Evolutionary conservation across 2,888 invertebrate species (phyloP), one percentile per base, ranked within the genome.

Genomic region (Pammene aurita): DNA sequence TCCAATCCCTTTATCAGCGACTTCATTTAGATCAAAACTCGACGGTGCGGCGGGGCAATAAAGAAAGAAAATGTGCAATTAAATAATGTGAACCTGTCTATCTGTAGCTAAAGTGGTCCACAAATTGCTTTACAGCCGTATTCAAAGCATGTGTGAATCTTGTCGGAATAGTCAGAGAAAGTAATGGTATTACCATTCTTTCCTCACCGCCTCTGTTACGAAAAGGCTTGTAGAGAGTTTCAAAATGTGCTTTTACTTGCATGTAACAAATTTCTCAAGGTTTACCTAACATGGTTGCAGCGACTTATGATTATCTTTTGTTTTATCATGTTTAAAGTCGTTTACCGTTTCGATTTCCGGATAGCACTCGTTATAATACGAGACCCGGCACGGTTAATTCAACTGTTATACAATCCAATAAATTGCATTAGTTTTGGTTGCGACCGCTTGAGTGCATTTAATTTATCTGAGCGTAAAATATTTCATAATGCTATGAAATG

Each of bases 161-260:
- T 67, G 72, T 71, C 71, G 79, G 75, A 81, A 82, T 79, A 74
- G 78, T 71, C 66, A 64, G 81, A 79, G 84, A 86, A 84, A 84
- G 83, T 79, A 73, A 77, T 74, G 72, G 70, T 73, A 72, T 75
- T 77, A 73, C 70, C 42, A 64, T 71, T 67, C 67, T 75, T 71
- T 74, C 71, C 71, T 70, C 70, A 71, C 67, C 62, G 70, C 66
- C 70, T 67, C 16, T 41, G 64, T 72, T 61, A 62, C 64, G 61
- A 58, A 63, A 65, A 66, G 56, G 52, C 38, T 16, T 38, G 64
- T 63, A 57, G 66, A 70, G 70, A 72, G 70, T 71, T 72, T 72
- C 60, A 68, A 72, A 72, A 72, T 62, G 52, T 61, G 64, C 68
- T 70, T 74, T 71, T 72, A 70, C 71, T 67, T 63, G 18, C 58